phyloP scores from a whole-genome alignment of 2,113 vertebrate species.

The Verasper variegatus region DNA sequence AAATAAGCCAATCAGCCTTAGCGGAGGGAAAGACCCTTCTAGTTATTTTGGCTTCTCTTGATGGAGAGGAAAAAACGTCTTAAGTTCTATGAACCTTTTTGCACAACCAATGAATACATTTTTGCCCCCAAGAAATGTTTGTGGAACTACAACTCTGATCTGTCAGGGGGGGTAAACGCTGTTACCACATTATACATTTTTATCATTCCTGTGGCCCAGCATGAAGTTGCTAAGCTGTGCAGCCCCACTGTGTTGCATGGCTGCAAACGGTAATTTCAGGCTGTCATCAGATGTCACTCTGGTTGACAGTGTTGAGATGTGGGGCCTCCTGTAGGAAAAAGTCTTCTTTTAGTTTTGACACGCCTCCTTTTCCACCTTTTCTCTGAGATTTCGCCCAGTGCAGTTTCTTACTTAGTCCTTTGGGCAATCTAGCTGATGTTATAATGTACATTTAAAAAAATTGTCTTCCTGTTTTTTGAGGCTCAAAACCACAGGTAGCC shows the following conservation, averaged over 20 bases:
- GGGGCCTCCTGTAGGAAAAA: too few species aligned
- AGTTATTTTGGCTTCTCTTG: too few species aligned
- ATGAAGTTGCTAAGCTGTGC: neutral
- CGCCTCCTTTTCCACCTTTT: too few species aligned
- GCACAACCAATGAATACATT: neutral
- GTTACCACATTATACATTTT: slow-evolving; percentile 41
- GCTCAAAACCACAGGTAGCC: neutral
- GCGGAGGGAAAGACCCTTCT: too few species aligned
- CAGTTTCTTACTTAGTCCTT: neutral
- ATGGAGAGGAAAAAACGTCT: too few species aligned
- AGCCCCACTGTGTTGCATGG: slow-evolving; percentile 4
- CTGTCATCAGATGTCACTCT: slow-evolving; percentile 48
- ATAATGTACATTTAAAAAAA: too few species aligned
- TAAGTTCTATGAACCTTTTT: neutral
- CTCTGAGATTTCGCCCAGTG: neutral
- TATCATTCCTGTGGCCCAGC: slow-evolving; percentile 40
- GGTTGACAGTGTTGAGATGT: neutral
- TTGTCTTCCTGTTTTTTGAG: neutral
- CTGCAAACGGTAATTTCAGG: slow-evolving; percentile 10
- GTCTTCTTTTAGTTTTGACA: too few species aligned
- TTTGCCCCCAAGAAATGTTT: neutral
- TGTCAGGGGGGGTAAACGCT: slow-evolving; percentile 13
- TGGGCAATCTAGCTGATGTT: neutral
- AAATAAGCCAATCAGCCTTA: neutral
- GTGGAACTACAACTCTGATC: neutral